Evolutionary conservation across 2,113 vertebrate species (phyloP), one percentile per base, ranked within the genome.

Genomic region (Rhynchomys soricoides): DNA sequence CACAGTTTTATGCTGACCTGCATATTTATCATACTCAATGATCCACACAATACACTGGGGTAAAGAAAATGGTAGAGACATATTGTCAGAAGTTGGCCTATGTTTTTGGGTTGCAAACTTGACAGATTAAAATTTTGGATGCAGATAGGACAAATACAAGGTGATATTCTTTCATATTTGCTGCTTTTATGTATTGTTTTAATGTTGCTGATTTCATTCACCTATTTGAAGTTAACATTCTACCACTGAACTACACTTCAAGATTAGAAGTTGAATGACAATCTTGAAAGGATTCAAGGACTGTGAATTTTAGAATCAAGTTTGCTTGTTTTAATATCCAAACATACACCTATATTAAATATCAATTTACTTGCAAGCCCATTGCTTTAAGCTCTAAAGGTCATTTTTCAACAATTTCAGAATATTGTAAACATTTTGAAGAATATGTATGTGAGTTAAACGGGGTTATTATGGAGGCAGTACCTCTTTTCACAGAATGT

Each of bases 401-500:
- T 91, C 7, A 29, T 11, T 77, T 91, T 95, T 40, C n/a, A 89
- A 50, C 52, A 37, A 13, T 52, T n/a, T 43, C 57, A 17, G 50
- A 79, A 57, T 59, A 40, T 3, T n/a, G 12, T 82, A 62, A 11
- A 24, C 64, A 66, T 34, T 50, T 71, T 82, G 87, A 94, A 96
- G 2, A 0, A 4, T 86, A 45, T 92, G 93, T 71, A 74, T 91
- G 17, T 77, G 88, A 90, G 66, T 79, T 94, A 92, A 82, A 59
- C 26, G 55, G 19, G 19, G 88, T 75, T 43, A 29, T 64, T 29
- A 62, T 11, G 50, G 55, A 87, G 48, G 29, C 40, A 21, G 37
- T 37, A n/a, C 31, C 43, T 95, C 74, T 95, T 31, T 78, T 34
- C 11, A 93, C 16, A 50, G 8, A n/a, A 17, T 21, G 70, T 95